Base-by-base conservation (phyloP, 2,888 invertebrate genomes). In the Automeris io region DNA sequence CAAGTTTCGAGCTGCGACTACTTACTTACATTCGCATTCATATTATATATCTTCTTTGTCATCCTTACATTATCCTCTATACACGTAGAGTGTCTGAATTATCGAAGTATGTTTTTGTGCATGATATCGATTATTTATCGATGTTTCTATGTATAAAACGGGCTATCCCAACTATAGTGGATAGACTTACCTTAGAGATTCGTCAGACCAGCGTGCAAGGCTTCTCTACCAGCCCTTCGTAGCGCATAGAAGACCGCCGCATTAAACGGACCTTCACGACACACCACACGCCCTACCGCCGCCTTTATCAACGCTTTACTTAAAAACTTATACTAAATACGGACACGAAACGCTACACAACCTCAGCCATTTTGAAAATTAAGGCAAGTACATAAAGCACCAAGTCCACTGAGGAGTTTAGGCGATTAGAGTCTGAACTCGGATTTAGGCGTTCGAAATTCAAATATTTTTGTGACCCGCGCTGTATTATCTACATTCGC, bases 131-230 rank as follows among this genome's bases (percentile, higher is more conserved):
- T n/a, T n/a, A n/a, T n/a, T n/a, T n/a, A n/a, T n/a, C n/a, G n/a
- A n/a, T n/a, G n/a, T n/a, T n/a, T n/a, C n/a, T n/a, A n/a, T n/a
- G n/a, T n/a, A n/a, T n/a, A n/a, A n/a, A n/a, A n/a, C n/a, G n/a
- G n/a, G n/a, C n/a, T n/a, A n/a, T n/a, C n/a, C n/a, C n/a, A n/a
- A n/a, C n/a, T n/a, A n/a, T n/a, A n/a, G n/a, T n/a, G n/a, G n/a
- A n/a, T n/a, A n/a, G n/a, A n/a, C 76, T 74, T 67, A 85, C 85
- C 85, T 81, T 69, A 64, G 66, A 67, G 74, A 64, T 76, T 82
- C 78, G 85, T 85, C 85, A 85, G 81, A 85, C 83, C 64, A 71
- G 57, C 66, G 56, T 48, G 46, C 51, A 49, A 51, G 60, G 56
- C 63, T 57, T 62, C 58, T 61, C 61, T 47, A 50, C 60, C 48